Base-by-base conservation (phyloP, 1,140 invertebrate species). In the Polypedilum pembai region DNA sequence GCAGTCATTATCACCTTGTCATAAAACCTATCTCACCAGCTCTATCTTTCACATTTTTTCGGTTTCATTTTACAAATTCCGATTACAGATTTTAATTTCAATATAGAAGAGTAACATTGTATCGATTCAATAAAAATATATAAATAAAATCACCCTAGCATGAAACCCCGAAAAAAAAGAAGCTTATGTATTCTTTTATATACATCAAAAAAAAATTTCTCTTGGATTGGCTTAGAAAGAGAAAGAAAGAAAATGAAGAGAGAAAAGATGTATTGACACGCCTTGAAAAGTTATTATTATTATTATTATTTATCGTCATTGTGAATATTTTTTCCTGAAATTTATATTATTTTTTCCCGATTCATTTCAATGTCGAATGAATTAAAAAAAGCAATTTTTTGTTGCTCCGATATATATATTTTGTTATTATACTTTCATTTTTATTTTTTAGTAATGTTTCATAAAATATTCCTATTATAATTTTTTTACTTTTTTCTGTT, bases 161-260 rank as follows among this genome's bases (percentile, higher is more conserved):
- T 56, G n/a, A 56, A 56, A 15, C 45, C 45, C 12, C 24, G 24
- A 33, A 33, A 33, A 33, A 33, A 33, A 5, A 33, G 24, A 33
- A 33, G 24, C 24, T 33, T 33, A 33, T 33, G 24, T 33, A 33
- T 33, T 3, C 24, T 33, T 33, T 33, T 33, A 33, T 33, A 33
- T 33, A 33, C 24, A 33, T 33, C 24, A 33, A 33, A 33, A n/a
- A n/a, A n/a, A 10, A 45, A 45, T 15, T 45, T 69, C 65, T 18
- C 18, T 69, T 69, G 17, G 65, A 69, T 69, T 69, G 65, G 65
- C 65, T 69, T 21, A 18, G 65, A 69, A 56, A 69, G 65, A 69
- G 65, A 18, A 69, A 66, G 65, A 33, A 33, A 33, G 24, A 33
- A 33, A 5, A 33, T 33, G 24, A 33, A 33, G 5, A 33, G 24